Conservation (phyloP, 2,797 vertebrate genomes). For the Gila robusta region DNA sequence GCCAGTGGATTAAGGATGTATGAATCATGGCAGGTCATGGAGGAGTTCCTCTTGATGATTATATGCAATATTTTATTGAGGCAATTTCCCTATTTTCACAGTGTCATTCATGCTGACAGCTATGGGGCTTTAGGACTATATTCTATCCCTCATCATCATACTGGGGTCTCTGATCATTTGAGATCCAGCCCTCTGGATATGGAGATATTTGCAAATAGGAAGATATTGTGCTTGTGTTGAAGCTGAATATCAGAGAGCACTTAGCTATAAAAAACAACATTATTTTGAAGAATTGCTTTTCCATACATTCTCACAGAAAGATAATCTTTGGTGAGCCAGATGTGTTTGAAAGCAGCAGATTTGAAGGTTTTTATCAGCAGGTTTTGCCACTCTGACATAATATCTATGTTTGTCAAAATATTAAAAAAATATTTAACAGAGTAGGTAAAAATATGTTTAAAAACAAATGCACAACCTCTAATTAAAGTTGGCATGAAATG, state of each 20-base stretch:
- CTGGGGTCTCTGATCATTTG: constrained; percentile 5
- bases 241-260: constrained; percentile 1
- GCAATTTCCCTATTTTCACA: constrained; percentile 37
- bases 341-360: background rate
- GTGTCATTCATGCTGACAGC: constrained; percentile 39
- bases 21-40: constrained; percentile 62
- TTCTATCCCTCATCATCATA: constrained; percentile 44
- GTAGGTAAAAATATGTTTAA: background rate
- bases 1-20: constrained; percentile 45
- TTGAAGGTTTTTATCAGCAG: background rate
- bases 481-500: no score
- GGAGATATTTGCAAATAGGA: constrained; percentile 5
- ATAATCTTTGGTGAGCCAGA: background rate
- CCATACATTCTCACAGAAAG: background rate
- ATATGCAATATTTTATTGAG: constrained; percentile 43
- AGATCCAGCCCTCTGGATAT: constrained; percentile 28
- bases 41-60: constrained; percentile 35
- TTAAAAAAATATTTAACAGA: background rate
- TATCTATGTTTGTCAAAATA: background rate
- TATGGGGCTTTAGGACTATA: constrained; percentile 27
- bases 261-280: background rate
- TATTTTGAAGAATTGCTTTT: constrained; percentile 1
- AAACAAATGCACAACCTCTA: background rate
- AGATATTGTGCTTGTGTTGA: constrained; percentile 14
- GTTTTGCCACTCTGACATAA: background rate